Evolutionary conservation across 92 coral and sea anemone genomes (phyloP).

Genomic region (Bergia puertoricense): DNA sequence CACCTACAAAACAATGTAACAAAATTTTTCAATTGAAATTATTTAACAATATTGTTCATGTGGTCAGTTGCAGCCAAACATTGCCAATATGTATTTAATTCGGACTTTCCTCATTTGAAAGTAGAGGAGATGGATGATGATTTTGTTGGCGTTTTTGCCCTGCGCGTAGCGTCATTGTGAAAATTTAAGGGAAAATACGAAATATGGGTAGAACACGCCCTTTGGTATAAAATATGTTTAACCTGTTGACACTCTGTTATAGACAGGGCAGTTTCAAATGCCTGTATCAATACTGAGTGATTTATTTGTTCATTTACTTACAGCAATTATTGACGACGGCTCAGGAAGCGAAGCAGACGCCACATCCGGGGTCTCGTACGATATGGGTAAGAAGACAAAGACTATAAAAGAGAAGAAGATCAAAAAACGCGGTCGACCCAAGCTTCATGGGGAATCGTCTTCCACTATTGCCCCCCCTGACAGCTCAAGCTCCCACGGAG

Average conservation of each 20-base stretch:
- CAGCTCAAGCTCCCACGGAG: conserved; percentile 42
- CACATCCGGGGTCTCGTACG: conserved; percentile 6
- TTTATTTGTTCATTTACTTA: neutral
- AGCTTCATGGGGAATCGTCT: conserved; percentile 45
- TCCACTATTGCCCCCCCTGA: conserved; percentile 51
- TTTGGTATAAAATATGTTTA: too few relatives aligned
- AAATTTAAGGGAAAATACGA: too few relatives aligned
- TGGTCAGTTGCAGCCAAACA: too few relatives aligned
- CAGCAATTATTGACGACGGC: conserved; percentile 2
- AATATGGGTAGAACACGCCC: too few relatives aligned
- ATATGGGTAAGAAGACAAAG: conserved; percentile 52
- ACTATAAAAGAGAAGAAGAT: conserved; percentile 64
- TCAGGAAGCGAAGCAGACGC: conserved; percentile 21
- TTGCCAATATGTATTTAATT: too few relatives aligned
- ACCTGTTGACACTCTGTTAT: too few relatives aligned
- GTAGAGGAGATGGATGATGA: too few relatives aligned
- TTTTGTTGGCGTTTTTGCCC: neutral
- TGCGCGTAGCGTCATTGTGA: neutral
- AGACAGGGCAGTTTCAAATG: neutral
- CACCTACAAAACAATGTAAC: too few relatives aligned
- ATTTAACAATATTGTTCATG: too few relatives aligned
- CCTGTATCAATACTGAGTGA: neutral
- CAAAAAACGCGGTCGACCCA: conserved; percentile 55
- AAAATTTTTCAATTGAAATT: too few relatives aligned
- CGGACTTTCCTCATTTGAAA: too few relatives aligned